Conservation (phyloP, 2,797 vertebrate species). For the Danio albolineatus region DNA sequence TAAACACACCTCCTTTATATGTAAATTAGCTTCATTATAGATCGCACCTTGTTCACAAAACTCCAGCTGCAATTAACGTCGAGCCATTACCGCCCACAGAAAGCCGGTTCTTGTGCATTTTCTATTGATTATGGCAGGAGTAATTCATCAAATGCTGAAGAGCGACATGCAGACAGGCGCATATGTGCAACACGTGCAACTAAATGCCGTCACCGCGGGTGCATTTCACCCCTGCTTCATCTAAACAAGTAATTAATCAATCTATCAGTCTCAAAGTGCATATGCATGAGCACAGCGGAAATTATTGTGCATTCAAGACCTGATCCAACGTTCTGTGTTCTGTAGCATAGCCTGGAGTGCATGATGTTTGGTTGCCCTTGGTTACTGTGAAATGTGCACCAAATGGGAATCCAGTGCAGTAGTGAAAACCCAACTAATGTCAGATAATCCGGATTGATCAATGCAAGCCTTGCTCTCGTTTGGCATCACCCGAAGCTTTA, state of each 20-base stretch:
- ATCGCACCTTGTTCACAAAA: constrained; percentile 15
- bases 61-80: neutral
- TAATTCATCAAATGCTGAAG: constrained; percentile 23
- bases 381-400: constrained; percentile 19
- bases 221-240: neutral
- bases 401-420: neutral
- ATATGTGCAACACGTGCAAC: neutral
- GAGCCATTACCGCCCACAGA: neutral
- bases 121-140: constrained; percentile 13
- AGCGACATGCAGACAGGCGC: neutral
- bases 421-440: neutral
- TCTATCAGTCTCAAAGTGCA: constrained; percentile 2
- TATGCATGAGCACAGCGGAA: neutral
- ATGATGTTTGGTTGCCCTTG: constrained; percentile 15
- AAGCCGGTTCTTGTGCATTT: neutral
- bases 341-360: constrained; percentile 14
- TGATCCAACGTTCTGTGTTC: neutral
- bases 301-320: constrained; percentile 1
- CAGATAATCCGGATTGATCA: constrained; percentile 6
- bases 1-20: constrained; percentile 17
- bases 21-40: constrained; percentile 1
- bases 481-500: neutral
- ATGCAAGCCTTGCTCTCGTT: neutral
- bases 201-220: neutral
- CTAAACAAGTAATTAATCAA: neutral